Base-by-base conservation (phyloP, 2,888 invertebrate species). In the Galerucella calmariensis region DNA sequence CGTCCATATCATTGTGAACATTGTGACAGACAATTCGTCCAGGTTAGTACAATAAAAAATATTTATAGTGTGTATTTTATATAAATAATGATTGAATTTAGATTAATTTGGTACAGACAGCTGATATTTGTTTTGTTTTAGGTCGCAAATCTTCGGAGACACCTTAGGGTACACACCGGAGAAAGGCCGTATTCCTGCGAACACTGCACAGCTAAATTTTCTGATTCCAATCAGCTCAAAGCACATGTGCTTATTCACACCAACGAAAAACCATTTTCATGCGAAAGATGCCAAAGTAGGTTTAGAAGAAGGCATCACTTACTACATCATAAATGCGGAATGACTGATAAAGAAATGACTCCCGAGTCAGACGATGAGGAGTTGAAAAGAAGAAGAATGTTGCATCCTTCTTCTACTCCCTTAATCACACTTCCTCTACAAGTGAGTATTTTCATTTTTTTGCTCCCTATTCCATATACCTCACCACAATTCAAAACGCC, bases 1-100 rank as follows among this genome's bases (percentile, higher is more conserved):
- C 95, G 97, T 83, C 97, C 97, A 0, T 97, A 97, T 87, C 94
- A 94, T 84, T 97, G 97, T 88, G 93, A 93, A 69, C 95, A 95
- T 86, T 97, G 97, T 88, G 96, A 97, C 79, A 92, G 96, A 2
- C 95, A 96, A 85, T 97, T 97, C 87, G 97, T 97, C 53, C 97
- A 97, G 87, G 72, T 72, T 24, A 20, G 62, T 66, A 70, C 20
- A 41, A 20, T 5, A 6, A 66, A 46, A n/a, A 24, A 41, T 8
- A 9, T 41, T 41, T 41, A 41, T 41, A 8, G 35, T 8, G 6
- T 8, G 35, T 1, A 35, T 35, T 35, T 35, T 35, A 35, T 35
- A 35, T 35, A 35, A 35, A 8, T 35, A 35, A 8, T 35, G 35
- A 35, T 35, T 35, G 6, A 2, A 35, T 35, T 35, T 35, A 6